Evolutionary conservation across 2,888 invertebrate species (phyloP).

Genomic region (Scaptomyza cyrtandrae): DNA sequence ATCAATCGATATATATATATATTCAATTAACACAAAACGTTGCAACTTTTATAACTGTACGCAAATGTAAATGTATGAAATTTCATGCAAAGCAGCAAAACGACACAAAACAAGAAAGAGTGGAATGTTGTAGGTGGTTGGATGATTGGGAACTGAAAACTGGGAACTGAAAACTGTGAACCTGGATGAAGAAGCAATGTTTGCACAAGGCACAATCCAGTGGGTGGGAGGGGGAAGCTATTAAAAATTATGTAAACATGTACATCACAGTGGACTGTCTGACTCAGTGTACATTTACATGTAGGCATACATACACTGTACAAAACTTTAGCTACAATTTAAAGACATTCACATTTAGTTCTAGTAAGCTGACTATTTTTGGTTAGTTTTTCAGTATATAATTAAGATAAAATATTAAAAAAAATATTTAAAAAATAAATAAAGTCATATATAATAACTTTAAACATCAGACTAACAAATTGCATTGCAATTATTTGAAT

Average conservation of each 20-base stretch:
- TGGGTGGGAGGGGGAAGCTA: slow-evolving; percentile 52
- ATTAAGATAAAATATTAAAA: too few species aligned
- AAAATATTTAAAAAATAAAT: background rate
- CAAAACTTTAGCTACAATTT: background rate
- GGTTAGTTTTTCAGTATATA: background rate
- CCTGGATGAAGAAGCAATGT: slow-evolving; percentile 39
- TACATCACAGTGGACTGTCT: slow-evolving; percentile 9
- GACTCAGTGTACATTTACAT: slow-evolving; percentile 7
- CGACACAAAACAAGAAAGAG: background rate
- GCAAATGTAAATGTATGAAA: slow-evolving; percentile 15
- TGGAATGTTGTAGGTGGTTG: slow-evolving; percentile 17
- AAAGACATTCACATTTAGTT: too few species aligned
- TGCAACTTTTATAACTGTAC: slow-evolving; percentile 16
- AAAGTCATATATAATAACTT: background rate
- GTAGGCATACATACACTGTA: background rate
- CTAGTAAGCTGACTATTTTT: background rate
- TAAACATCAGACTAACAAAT: background rate
- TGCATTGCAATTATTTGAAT: background rate
- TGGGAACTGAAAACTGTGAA: background rate
- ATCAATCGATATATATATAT: slow-evolving; percentile 24
- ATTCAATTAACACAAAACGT: slow-evolving; percentile 42
- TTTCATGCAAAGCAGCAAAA: slow-evolving; percentile 37
- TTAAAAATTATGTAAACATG: slow-evolving; percentile 76
- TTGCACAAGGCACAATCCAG: slow-evolving; percentile 55
- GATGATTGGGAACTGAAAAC: slow-evolving; percentile 1